Conservation (phyloP, 2,113 vertebrate species). For the Rhipidura dahli region DNA sequence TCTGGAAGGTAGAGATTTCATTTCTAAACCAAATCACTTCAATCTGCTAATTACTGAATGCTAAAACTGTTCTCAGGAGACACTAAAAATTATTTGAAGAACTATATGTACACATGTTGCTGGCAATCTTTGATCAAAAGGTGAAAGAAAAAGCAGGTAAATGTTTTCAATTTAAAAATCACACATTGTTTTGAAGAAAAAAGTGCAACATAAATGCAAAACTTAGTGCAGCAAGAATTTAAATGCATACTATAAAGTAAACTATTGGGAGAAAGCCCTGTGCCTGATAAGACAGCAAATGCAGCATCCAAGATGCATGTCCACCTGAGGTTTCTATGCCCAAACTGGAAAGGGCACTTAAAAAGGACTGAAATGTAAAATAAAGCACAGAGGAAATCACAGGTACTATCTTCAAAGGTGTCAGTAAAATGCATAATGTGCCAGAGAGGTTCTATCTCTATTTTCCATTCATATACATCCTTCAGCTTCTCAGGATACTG, state of each 20-base stretch:
- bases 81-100: background rate
- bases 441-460: background rate
- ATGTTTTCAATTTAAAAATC: background rate
- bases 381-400: background rate
- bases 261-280: background rate
- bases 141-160: background rate
- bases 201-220: background rate
- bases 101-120: background rate
- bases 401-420: background rate
- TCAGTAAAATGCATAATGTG: background rate
- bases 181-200: background rate
- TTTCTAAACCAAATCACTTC: background rate
- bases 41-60: background rate
- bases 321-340: background rate
- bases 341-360: background rate
- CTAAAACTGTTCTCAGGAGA: background rate
- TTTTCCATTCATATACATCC: background rate
- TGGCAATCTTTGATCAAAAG: background rate
- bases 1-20: background rate
- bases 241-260: background rate
- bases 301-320: background rate
- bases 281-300: background rate
- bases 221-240: background rate
- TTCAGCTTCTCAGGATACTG: background rate
- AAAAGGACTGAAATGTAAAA: background rate